A percentile compares a stretch with the other conserved stretches of the same genome.
Evolutionary conservation across 2,888 invertebrate species (phyloP).

Genomic region (Steromphala cineraria): DNA sequence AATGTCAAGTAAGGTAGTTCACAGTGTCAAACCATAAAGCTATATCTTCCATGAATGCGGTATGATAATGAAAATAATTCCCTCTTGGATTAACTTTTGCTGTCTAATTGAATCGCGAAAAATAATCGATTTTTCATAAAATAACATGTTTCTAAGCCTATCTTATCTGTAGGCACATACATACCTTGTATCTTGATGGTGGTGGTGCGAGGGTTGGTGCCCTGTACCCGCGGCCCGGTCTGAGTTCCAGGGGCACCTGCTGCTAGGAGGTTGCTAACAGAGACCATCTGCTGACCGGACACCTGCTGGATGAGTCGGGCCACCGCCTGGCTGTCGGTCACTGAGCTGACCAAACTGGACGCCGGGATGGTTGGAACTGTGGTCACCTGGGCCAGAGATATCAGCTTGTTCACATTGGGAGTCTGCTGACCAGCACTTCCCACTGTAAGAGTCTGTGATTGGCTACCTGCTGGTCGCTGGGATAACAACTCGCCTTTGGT

Average conservation of each 20-base stretch:
- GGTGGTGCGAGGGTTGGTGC: conserved; percentile 35
- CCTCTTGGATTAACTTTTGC: too few relatives aligned
- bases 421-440: not conserved
- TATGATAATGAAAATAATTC: too few relatives aligned
- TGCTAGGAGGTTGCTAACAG: conserved; percentile 60
- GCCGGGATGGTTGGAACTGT: not conserved
- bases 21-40: too few relatives aligned
- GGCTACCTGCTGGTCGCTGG: not conserved
- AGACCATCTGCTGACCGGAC: conserved; percentile 60
- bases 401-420: not conserved
- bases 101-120: too few relatives aligned
- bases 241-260: conserved; percentile 31
- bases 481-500: conserved; percentile 18
- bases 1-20: too few relatives aligned
- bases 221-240: conserved; percentile 7
- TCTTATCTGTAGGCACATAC: not conserved
- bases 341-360: not conserved
- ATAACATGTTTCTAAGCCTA: not conserved
- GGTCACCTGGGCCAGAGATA: conserved; percentile 13
- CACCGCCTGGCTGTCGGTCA: conserved; percentile 53
- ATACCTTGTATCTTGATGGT: conserved; percentile 65
- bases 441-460: not conserved
- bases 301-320: conserved; percentile 65
- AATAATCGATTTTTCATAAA: not conserved
- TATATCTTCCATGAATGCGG: too few relatives aligned